Conservation (phyloP, 2,888 invertebrate species). For the Apotomis capreana region DNA sequence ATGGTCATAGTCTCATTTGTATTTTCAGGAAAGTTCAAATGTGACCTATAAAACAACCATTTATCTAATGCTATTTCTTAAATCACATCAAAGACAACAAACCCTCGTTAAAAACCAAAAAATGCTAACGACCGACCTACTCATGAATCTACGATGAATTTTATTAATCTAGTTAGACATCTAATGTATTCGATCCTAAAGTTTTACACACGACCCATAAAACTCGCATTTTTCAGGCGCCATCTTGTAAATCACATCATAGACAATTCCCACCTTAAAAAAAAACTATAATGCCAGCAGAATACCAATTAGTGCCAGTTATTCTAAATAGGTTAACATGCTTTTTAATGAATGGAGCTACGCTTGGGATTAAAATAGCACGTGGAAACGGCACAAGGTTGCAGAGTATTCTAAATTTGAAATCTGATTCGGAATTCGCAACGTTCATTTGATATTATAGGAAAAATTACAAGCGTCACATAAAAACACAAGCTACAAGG, state of each 20-base stretch:
- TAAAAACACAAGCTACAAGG: no score
- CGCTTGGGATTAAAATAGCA: constrained; percentile 29
- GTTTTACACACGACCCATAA: background rate
- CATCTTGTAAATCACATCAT: background rate
- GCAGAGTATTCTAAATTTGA: constrained; percentile 15
- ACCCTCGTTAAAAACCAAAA: background rate
- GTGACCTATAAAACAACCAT: background rate
- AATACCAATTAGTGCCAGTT: background rate
- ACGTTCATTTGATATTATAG: constrained; percentile 7
- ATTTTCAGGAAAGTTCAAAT: background rate
- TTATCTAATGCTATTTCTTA: background rate
- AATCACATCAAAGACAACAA: background rate
- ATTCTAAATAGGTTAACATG: constrained; percentile 34
- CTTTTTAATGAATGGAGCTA: constrained; percentile 31
- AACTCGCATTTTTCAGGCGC: background rate
- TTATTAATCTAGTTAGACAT: background rate
- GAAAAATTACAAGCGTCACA: background rate
- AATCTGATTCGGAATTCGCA: constrained; percentile 12
- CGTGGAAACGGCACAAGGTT: constrained; percentile 36
- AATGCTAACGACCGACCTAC: background rate
- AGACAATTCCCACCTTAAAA: background rate
- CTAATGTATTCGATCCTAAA: background rate
- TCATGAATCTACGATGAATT: background rate
- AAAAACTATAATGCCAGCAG: background rate
- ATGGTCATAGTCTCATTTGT: constrained; percentile 7